Conservation (phyloP, 2,797 vertebrate genomes). For the Choloepus didactylus region DNA sequence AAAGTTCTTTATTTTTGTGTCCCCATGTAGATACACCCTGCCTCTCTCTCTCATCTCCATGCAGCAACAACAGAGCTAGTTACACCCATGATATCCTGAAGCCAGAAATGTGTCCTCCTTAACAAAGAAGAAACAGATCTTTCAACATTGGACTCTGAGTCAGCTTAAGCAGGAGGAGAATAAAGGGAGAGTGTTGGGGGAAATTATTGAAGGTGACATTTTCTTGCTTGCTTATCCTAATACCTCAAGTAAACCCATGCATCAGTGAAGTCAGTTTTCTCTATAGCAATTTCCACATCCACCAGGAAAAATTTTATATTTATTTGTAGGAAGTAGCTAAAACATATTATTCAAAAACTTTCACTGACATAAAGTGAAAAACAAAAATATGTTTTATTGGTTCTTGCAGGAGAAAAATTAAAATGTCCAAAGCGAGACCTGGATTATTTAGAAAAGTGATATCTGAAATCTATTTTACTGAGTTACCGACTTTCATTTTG, state of each 20-base stretch:
- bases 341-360: background rate
- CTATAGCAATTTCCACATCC: background rate
- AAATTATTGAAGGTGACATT: background rate
- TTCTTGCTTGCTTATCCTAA: background rate
- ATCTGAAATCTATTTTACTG: background rate
- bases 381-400: background rate
- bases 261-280: background rate
- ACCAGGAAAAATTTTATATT: background rate
- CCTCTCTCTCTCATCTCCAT: background rate
- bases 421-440: background rate
- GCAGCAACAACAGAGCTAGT: background rate
- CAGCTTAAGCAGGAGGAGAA: background rate
- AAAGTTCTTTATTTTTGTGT: background rate
- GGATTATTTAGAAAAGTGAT: background rate
- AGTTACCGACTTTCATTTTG: constrained; percentile 25
- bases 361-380: background rate
- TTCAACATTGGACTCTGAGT: background rate
- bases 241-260: background rate
- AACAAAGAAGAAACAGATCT: background rate
- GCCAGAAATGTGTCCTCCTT: background rate
- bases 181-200: background rate
- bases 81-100: background rate
- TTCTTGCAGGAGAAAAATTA: constrained; percentile 1
- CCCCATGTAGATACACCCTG: background rate
- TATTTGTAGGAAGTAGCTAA: constrained; percentile 4